Evolutionary conservation across 2,113 vertebrate species (phyloP), one percentile per base, ranked within the genome.

Genomic region (Rhombomys opimus): DNA sequence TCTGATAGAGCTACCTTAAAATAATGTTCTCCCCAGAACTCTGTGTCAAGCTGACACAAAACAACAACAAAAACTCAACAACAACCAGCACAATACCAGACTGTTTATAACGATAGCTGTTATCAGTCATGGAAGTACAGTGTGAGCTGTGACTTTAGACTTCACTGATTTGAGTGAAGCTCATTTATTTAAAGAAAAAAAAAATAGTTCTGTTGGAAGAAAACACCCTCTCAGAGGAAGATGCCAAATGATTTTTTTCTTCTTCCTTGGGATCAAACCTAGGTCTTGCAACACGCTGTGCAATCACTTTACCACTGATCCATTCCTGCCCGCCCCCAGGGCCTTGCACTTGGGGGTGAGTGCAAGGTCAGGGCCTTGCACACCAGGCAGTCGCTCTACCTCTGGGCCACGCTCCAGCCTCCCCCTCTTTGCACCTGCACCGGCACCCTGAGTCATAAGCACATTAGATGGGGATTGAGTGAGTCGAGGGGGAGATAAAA

Each of bases 181-280:
- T 75, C 32, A 73, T 87, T 95, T 67, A 27, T 91, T 92, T 95
- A 86, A 86, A 85, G 50, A n/a, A 88, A 95, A 80, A 95, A 80
- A 86, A 82, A 18, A 54, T 52, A 7, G 15, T 90, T 89, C 25
- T 89, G 4, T 27, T 86, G 87, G 25, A 35, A 90, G 70, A 84
- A 95, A 87, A 72, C 35, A 52, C 0, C 20, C 1, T 81, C 5
- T 41, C 35, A 13, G 25, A 75, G 35, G 82, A 87, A 32, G 54
- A 75, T 63, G 6, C 57, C 20, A 32, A 46, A 10, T 50, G 41
- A 35, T 25, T 22, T 20, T n/a, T 72, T 72, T 81, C 5, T 22
- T 12, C 35, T 59, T 88, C 67, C 12, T 22, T 38, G 7, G 22
- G 35, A 25, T 17, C 13, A 6, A 57, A 32, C 13, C 12, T 17